A percentile compares a stretch with the other conserved stretches of the same genome.
Evolutionary conservation across 2,888 invertebrate genomes (phyloP).

Genomic region (Heliconius erato): DNA sequence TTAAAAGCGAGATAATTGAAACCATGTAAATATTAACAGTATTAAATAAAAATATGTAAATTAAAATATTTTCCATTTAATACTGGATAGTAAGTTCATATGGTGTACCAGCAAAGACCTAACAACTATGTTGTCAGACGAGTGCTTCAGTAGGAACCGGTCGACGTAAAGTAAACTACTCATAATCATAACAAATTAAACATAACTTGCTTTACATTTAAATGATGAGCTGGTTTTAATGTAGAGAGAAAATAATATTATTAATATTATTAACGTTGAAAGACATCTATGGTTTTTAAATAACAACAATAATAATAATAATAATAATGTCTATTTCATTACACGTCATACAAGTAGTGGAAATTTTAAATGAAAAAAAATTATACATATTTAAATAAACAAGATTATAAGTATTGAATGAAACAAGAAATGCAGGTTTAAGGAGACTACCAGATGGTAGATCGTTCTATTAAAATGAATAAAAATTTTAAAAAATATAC

Average conservation of each 20-base stretch:
- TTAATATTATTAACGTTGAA: too few species aligned
- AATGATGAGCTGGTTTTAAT: background rate
- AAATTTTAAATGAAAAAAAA: too few species aligned
- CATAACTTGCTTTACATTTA: constrained; percentile 9
- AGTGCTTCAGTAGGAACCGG: constrained; percentile 36
- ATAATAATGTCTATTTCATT: too few species aligned
- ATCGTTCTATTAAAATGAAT: too few species aligned
- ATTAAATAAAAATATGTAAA: too few species aligned
- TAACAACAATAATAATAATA: too few species aligned
- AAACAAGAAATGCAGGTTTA: background rate
- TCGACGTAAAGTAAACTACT: constrained; percentile 41
- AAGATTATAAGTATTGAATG: too few species aligned
- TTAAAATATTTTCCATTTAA: background rate
- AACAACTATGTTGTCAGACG: constrained; percentile 34
- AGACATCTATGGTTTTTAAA: background rate
- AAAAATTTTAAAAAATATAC: too few species aligned
- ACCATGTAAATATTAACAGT: background rate
- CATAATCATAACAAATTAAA: constrained; percentile 16
- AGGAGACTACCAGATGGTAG: too few species aligned
- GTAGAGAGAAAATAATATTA: background rate
- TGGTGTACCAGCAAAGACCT: constrained; percentile 15
- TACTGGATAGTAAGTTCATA: background rate
- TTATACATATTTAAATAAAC: too few species aligned
- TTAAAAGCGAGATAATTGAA: background rate
- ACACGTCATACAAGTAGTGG: too few species aligned